phyloP scores from a whole-genome alignment of 2,797 vertebrate species.

The Leptodactylus fallax region DNA sequence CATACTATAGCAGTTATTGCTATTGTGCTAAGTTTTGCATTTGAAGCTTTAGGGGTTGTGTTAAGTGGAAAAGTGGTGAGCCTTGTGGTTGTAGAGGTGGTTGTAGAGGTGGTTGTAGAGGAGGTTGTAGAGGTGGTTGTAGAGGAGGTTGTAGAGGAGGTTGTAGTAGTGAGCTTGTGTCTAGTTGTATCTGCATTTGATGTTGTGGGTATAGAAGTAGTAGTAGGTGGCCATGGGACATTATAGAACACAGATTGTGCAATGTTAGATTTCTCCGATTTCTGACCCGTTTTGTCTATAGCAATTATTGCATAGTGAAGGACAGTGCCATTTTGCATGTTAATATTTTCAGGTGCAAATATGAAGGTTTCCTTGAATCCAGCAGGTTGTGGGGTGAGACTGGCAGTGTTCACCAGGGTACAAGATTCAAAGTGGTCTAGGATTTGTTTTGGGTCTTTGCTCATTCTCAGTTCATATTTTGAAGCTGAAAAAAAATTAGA shows the following conservation, averaged over 20 bases:
- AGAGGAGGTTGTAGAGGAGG: neutral
- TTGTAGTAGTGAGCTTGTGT: neutral
- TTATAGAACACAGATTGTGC: constrained; percentile 66
- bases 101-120: too few species aligned
- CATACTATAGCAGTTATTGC: constrained; percentile 16
- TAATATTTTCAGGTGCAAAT: constrained; percentile 66
- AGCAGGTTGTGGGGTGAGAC: constrained; percentile 67
- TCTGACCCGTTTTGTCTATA: constrained; percentile 63
- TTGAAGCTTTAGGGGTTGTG: too few species aligned
- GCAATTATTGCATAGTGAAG: constrained; percentile 72
- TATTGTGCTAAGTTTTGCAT: neutral
- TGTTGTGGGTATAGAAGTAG: neutral
- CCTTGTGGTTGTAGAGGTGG: too few species aligned
- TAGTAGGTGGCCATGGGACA: neutral
- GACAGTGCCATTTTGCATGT: constrained; percentile 63
- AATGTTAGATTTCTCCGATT: constrained; percentile 73
- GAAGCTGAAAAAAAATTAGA: constrained; percentile 67
- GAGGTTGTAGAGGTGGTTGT: too few species aligned
- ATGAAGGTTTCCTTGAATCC: constrained; percentile 70
- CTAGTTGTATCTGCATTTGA: neutral
- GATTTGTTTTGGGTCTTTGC: constrained; percentile 65
- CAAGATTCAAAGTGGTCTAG: constrained; percentile 69
- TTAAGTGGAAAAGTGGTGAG: too few species aligned
- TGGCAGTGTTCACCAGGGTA: constrained; percentile 66
- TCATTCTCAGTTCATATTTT: constrained; percentile 75